These are phyloP conservation scores for Scleropages formosus DNA, from an alignment of 2,797 vertebrate species.

Conservation along the genomic window DNA sequence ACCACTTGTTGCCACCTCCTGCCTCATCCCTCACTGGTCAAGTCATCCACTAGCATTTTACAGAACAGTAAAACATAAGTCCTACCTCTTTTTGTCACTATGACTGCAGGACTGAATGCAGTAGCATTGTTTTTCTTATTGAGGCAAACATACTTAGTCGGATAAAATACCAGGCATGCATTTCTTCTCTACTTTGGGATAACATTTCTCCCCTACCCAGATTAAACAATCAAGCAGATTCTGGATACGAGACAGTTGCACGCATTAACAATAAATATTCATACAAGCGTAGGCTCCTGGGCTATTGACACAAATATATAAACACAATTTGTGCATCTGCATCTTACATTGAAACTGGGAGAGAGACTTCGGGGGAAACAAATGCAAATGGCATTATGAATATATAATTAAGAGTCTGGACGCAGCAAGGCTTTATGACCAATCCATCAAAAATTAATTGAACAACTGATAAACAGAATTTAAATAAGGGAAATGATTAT, in stretches of 20 bases:
- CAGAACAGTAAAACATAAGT: no score
- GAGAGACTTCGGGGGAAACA: conserved; percentile 62
- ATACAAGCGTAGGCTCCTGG: not conserved
- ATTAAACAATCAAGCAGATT: conserved; percentile 37
- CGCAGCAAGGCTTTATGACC: conserved; percentile 34
- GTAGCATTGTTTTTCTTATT: no score
- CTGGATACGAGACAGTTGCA: conserved; percentile 34
- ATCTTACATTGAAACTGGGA: conserved; percentile 46
- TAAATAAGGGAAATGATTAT: conserved; percentile 64
- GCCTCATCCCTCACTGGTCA: no score
- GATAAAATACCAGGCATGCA: no score
- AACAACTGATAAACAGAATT: conserved; percentile 62
- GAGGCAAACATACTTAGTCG: no score
- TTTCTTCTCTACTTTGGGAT: no score
- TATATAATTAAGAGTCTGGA: conserved; percentile 61
- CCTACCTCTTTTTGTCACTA: no score
- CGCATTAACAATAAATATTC: not conserved
- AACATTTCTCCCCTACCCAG: conserved; percentile 36
- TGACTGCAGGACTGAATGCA: no score
- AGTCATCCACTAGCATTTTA: no score
- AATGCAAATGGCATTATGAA: conserved; percentile 60
- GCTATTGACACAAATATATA: conserved; percentile 57
- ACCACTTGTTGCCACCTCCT: no score
- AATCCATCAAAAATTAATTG: conserved; percentile 66
- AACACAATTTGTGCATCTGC: conserved; percentile 36